Evolutionary conservation across 2,888 invertebrate genomes (phyloP).

Genomic region (Cataglyphis rosenhaueri): DNA sequence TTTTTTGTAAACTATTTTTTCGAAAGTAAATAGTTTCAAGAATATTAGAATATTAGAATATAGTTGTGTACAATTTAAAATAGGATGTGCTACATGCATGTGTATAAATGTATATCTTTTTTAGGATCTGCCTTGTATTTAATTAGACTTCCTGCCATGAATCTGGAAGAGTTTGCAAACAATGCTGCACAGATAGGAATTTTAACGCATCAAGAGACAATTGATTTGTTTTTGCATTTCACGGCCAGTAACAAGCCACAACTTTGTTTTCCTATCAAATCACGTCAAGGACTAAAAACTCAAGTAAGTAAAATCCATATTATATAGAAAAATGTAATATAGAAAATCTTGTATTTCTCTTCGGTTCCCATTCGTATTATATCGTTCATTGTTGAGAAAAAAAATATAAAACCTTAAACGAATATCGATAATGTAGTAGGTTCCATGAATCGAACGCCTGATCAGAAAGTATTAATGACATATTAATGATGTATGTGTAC

Average conservation of each 20-base stretch:
- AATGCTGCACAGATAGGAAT: constrained; percentile 97
- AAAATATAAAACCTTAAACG: not conserved
- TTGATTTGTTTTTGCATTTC: constrained; percentile 97
- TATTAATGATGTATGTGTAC: no score
- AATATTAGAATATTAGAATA: not conserved
- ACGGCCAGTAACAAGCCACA: constrained; percentile 95
- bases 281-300: constrained; percentile 95
- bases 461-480: no score
- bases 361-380: not conserved
- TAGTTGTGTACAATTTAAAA: not conserved
- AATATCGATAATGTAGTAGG: not conserved
- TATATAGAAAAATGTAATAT: not conserved
- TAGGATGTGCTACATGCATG: not conserved
- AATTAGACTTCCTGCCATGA: constrained; percentile 97
- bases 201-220: constrained; percentile 96
- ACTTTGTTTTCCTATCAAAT: constrained; percentile 93
- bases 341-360: no score
- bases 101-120: constrained; percentile 54
- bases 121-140: constrained; percentile 89
- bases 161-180: constrained; percentile 97
- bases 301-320: constrained; percentile 87
- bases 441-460: no score
- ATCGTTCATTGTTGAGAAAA: not conserved
- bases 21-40: not conserved
- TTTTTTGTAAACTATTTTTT: not conserved